Conservation (phyloP, 2,888 invertebrate genomes). For the Stegana nigrithorax region DNA sequence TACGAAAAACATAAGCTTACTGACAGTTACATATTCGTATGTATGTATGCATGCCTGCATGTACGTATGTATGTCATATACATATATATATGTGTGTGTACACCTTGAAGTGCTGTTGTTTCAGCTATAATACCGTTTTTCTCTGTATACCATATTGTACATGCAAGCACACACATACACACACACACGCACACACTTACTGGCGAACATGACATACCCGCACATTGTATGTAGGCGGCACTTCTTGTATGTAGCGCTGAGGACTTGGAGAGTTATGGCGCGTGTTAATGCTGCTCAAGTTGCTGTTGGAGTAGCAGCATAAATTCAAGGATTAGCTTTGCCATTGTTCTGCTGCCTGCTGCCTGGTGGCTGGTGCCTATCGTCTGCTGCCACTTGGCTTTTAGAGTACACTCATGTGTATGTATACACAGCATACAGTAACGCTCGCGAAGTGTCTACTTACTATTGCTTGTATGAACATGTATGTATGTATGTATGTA, state of each 20-base stretch:
- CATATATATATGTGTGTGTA: conserved; percentile 15
- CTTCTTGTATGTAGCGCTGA: no score
- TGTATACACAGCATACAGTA: neutral
- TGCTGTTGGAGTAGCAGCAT: conserved; percentile 1
- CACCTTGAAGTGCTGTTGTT: conserved; percentile 4
- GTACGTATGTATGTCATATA: conserved; percentile 3
- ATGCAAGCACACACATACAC: neutral
- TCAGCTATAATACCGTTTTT: neutral
- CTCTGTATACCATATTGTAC: neutral
- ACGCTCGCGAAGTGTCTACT: no score
- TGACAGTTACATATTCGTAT: conserved; percentile 29
- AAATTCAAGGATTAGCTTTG: neutral
- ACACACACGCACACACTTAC: neutral
- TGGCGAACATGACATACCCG: no score
- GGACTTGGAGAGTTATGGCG: no score
- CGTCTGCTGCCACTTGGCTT: neutral
- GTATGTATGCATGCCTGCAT: neutral
- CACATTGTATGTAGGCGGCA: no score
- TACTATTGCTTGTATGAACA: no score
- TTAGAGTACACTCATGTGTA: no score
- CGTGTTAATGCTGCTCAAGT: neutral
- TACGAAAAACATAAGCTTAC: no score
- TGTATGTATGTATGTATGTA: conserved; percentile 3
- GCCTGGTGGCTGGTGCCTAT: no score
- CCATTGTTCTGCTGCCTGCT: neutral